Conservation (phyloP, 64 coral and sea anemone species). For the Stichodactyla mertensii region DNA sequence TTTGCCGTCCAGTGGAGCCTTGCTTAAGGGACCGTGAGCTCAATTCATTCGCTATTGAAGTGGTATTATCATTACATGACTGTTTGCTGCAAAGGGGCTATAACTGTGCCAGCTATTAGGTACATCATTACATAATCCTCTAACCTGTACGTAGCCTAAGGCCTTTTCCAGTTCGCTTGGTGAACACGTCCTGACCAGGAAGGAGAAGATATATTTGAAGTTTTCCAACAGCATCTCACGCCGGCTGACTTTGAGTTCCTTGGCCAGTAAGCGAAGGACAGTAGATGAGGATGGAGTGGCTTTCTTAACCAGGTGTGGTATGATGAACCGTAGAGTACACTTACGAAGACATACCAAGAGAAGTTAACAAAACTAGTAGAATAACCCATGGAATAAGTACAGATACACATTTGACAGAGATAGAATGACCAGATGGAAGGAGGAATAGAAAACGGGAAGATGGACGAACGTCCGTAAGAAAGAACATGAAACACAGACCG, state of each 20-base stretch:
- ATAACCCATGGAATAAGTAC: no score
- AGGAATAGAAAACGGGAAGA: no score
- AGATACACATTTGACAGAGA: no score
- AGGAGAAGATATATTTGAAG: slow-evolving; percentile 88
- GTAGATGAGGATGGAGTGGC: slow-evolving; percentile 70
- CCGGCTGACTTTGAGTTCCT: slow-evolving; percentile 69
- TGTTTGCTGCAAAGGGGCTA: no score
- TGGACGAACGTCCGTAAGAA: no score
- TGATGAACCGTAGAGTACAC: slow-evolving; percentile 66
- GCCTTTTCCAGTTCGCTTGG: slow-evolving; percentile 80
- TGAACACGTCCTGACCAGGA: slow-evolving; percentile 85
- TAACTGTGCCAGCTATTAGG: no score
- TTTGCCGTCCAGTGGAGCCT: no score
- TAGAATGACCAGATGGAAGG: no score
- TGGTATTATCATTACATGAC: no score
- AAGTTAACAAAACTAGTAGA: neutral
- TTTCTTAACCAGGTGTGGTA: slow-evolving; percentile 84
- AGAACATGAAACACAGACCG: no score
- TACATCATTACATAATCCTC: neutral
- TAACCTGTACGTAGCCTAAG: slow-evolving; percentile 83
- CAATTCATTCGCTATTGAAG: no score
- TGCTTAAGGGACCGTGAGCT: no score
- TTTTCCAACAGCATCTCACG: slow-evolving; percentile 86
- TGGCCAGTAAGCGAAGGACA: slow-evolving; percentile 75
- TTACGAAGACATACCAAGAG: slow-evolving; percentile 18